Evolutionary conservation across 2,888 invertebrate species (phyloP).

Genomic region (Protophormia terraenovae): DNA sequence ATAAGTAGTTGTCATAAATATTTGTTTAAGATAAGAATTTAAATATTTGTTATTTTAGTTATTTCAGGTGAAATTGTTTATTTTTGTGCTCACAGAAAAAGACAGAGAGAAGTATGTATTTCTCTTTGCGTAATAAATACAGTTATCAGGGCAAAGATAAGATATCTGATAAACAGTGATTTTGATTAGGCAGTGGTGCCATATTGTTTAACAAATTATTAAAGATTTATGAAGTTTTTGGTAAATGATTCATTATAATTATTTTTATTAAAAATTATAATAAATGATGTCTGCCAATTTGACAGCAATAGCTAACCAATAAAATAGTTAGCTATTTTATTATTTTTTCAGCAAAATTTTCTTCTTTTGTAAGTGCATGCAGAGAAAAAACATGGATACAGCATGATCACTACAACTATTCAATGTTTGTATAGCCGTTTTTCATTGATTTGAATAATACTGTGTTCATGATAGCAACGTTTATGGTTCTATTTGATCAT

Average conservation of each 20-base stretch:
- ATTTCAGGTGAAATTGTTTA: not conserved
- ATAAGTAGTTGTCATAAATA: not conserved
- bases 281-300: not conserved
- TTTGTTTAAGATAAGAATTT: not conserved
- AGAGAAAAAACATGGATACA: too few relatives aligned
- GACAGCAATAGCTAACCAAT: too few relatives aligned
- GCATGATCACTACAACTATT: too few relatives aligned
- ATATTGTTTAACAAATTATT: not conserved
- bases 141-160: not conserved
- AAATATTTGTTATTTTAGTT: not conserved
- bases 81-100: too few relatives aligned
- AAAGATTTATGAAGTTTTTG: not conserved
- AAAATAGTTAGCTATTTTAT: too few relatives aligned
- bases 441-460: too few relatives aligned
- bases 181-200: not conserved
- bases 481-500: too few relatives aligned
- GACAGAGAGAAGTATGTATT: too few relatives aligned
- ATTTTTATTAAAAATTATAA: not conserved
- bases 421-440: too few relatives aligned
- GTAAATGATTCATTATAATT: not conserved
- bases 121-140: not conserved
- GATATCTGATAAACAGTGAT: not conserved
- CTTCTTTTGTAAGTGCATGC: too few relatives aligned
- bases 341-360: too few relatives aligned
- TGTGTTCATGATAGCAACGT: too few relatives aligned